Percentiles rank a stretch among this genome's conserved stretches.
These are phyloP conservation scores for Drosophila phalerata DNA, from an alignment of 2,888 invertebrate genomes.

Conservation along the genomic window DNA sequence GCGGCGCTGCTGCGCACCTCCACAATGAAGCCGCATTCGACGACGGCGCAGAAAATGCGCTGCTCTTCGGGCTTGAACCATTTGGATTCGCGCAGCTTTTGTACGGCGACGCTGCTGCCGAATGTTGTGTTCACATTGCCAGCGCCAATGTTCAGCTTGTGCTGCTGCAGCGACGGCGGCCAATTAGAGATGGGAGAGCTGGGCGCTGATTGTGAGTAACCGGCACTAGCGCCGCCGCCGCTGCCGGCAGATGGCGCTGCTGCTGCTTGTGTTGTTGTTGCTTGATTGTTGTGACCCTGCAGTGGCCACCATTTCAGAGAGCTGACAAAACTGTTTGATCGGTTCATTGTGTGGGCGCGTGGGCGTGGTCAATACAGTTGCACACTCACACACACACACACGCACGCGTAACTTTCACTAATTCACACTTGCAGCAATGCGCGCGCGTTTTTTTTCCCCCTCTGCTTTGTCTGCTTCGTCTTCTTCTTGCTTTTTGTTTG, in stretches of 20 bases:
- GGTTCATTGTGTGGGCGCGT: slow-evolving; percentile 77
- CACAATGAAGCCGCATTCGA: slow-evolving; percentile 90
- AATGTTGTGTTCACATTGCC: slow-evolving; percentile 59
- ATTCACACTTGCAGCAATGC: slow-evolving; percentile 53
- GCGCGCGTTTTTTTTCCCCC: slow-evolving; percentile 40
- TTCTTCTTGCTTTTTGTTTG: not conserved
- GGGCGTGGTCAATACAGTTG: slow-evolving; percentile 36
- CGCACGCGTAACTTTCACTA: slow-evolving; percentile 67
- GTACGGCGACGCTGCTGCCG: slow-evolving; percentile 88
- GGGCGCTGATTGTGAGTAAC: slow-evolving; percentile 73
- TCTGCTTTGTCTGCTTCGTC: slow-evolving; percentile 6
- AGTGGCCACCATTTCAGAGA: slow-evolving; percentile 85
- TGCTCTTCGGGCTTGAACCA: slow-evolving; percentile 91
- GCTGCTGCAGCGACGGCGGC: slow-evolving; percentile 64
- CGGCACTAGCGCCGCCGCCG: slow-evolving; percentile 39
- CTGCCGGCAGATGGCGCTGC: slow-evolving; percentile 35
- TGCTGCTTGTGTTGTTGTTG: slow-evolving; percentile 47
- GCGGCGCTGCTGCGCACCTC: slow-evolving; percentile 87
- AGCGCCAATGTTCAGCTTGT: slow-evolving; percentile 49
- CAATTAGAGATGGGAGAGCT: slow-evolving; percentile 72
- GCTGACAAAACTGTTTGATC: slow-evolving; percentile 85
- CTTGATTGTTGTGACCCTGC: slow-evolving; percentile 79
- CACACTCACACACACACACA: slow-evolving; percentile 25
- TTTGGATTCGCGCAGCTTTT: slow-evolving; percentile 90
- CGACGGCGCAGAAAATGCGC: slow-evolving; percentile 90